phyloP scores from a whole-genome alignment of 2,113 vertebrate species.

The Procavia capensis region DNA sequence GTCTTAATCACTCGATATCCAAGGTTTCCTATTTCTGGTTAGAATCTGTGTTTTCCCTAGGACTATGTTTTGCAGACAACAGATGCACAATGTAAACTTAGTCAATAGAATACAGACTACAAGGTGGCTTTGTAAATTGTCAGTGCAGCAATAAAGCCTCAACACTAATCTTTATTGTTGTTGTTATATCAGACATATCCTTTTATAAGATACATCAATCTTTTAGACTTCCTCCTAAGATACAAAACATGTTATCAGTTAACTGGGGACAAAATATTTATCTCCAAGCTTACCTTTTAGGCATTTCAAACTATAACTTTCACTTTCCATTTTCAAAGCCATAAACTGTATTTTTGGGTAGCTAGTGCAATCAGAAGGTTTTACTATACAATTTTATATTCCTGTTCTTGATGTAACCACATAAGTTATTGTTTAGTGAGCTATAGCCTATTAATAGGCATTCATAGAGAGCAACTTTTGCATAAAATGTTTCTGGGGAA shows the following conservation, averaged over 20 bases:
- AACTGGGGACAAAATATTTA: slow-evolving; percentile 24
- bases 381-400: background rate
- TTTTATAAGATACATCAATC: background rate
- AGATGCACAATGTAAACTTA: background rate
- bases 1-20: no score
- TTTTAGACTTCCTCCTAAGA: slow-evolving; percentile 35
- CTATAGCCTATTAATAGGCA: slow-evolving; percentile 43
- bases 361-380: background rate
- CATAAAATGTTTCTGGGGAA: slow-evolving; percentile 42
- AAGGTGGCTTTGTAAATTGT: slow-evolving; percentile 9
- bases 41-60: background rate
- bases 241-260: background rate
- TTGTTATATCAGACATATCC: background rate
- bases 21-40: no score
- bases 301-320: slow-evolving; percentile 62
- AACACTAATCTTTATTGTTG: slow-evolving; percentile 13
- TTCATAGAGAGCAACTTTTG: slow-evolving; percentile 49
- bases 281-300: slow-evolving; percentile 12
- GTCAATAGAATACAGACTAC: background rate
- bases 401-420: slow-evolving; percentile 10
- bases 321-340: slow-evolving; percentile 49
- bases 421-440: slow-evolving; percentile 59
- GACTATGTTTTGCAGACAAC: background rate
- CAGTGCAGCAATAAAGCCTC: background rate
- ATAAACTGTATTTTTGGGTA: slow-evolving; percentile 44